Evolutionary conservation across 2,113 vertebrate genomes (phyloP).

Genomic region (Cichladusa arquata): DNA sequence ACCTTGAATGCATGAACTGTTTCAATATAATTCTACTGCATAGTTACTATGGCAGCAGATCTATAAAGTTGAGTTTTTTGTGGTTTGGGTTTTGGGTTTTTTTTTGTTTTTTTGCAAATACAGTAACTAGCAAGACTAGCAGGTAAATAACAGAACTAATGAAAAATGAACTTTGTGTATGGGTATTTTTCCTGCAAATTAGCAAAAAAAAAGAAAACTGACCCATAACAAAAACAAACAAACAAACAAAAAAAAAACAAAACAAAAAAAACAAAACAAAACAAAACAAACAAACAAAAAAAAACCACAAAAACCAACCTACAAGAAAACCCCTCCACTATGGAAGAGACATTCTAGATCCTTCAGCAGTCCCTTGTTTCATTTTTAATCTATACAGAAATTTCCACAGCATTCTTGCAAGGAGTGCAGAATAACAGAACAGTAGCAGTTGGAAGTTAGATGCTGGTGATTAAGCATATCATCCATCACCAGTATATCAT

Average conservation of each 20-base stretch:
- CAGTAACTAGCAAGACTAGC: neutral
- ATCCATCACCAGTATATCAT: neutral
- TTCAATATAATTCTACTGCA: neutral
- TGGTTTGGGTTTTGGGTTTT: neutral
- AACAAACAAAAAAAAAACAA: too few species aligned
- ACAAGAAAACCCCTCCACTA: neutral
- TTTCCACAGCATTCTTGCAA: neutral
- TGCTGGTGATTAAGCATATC: neutral
- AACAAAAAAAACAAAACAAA: too few species aligned
- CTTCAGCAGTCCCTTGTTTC: neutral
- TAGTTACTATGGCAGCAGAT: conserved; percentile 13
- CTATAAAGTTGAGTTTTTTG: neutral
- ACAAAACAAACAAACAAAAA: too few species aligned
- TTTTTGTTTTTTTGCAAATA: neutral
- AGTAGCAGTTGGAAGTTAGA: neutral
- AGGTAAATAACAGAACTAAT: neutral
- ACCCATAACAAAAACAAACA: too few species aligned
- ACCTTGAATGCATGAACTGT: neutral
- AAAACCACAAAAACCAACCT: too few species aligned
- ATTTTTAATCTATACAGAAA: neutral
- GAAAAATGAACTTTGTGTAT: neutral
- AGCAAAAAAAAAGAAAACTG: neutral
- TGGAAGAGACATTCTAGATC: neutral
- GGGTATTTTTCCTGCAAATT: neutral
- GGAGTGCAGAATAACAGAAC: neutral